Conservation (phyloP, 2,797 vertebrate species). For the Simalia tracyae region DNA sequence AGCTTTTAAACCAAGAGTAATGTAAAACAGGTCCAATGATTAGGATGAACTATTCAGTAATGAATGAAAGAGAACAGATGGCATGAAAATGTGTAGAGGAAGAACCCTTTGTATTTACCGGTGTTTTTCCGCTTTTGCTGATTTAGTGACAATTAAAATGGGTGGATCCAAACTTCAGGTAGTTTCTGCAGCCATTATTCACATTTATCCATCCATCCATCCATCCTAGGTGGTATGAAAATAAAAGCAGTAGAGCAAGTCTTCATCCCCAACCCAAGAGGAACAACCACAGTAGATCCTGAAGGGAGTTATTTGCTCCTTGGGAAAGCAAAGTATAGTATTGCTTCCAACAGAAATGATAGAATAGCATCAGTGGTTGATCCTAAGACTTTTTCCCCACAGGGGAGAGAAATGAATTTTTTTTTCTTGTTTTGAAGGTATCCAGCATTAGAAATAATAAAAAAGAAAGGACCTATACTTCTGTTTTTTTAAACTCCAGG, state of each 20-base stretch:
- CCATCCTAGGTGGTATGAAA: not conserved
- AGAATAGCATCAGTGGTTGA: not conserved
- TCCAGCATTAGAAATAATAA: not conserved
- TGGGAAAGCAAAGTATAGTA: not conserved
- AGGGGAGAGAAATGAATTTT: not conserved
- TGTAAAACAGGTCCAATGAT: not conserved
- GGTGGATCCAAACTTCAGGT: not conserved
- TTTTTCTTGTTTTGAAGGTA: not conserved
- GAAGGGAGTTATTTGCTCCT: not conserved
- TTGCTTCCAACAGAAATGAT: not conserved
- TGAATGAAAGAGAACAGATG: not conserved
- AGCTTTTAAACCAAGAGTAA: constrained; percentile 13
- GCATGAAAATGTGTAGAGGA: not conserved
- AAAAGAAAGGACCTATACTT: not conserved
- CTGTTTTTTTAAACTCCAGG: not conserved
- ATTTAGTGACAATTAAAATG: not conserved
- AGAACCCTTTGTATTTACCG: not conserved
- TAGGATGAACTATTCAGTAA: not conserved
- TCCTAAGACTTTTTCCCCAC: not conserved
- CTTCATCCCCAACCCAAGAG: not conserved
- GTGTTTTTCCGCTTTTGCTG: not conserved
- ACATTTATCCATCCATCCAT: not conserved
- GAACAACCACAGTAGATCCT: not conserved
- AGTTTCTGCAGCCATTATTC: not conserved
- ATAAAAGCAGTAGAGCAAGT: not conserved